Base-by-base conservation (phyloP, 2,888 invertebrate species). In the Leptopilina drosophilae region DNA sequence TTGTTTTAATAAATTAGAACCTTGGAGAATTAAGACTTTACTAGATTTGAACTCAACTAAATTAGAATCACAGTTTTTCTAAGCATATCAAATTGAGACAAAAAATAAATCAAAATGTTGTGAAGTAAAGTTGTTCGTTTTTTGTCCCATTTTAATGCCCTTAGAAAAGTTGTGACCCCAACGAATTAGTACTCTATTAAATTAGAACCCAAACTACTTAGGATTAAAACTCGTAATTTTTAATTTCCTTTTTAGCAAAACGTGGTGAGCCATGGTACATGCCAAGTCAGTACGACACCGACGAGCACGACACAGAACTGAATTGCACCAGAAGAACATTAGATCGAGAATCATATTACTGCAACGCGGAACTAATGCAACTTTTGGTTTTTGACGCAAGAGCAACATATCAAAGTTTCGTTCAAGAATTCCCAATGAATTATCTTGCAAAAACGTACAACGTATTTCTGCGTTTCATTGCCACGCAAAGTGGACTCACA, bases 301-400 rank as follows among this genome's bases (percentile, higher is more conserved):
- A 84, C 4, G 84, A 88, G 20, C 80, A 85, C 6, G 84, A 87
- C 42, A 90, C 89, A 40, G 89, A 90, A 26, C 88, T 89, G n/a
- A 82, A 87, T 9, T 89, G 89, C 11, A 86, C 87, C 1, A 83
- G 87, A 85, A 89, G 94, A 77, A 94, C 94, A 0, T 91, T 95
- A 0, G 93, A 93, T 0, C 94, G 94, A 85, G 94, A 96, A 82
- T 96, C 95, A 84, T 97, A 97, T 89, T 97, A 96, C 85, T 97
- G 97, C 90, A 96, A 97, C 88, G 95, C 95, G 88, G 97, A 98
- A 86, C 92, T 98, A 64, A 95, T 98, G 66, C 95, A 97, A 86
- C 93, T 97, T 82, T 92, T 98, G 46, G 95, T 98, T 8, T 98
- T 98, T 90, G 98, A 98, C 89, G 98, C 98, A 0, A 96, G 96